Evolutionary conservation across 2,797 vertebrate genomes (phyloP), one percentile per base, ranked within the genome.

Genomic region (Apodemus agrarius): DNA sequence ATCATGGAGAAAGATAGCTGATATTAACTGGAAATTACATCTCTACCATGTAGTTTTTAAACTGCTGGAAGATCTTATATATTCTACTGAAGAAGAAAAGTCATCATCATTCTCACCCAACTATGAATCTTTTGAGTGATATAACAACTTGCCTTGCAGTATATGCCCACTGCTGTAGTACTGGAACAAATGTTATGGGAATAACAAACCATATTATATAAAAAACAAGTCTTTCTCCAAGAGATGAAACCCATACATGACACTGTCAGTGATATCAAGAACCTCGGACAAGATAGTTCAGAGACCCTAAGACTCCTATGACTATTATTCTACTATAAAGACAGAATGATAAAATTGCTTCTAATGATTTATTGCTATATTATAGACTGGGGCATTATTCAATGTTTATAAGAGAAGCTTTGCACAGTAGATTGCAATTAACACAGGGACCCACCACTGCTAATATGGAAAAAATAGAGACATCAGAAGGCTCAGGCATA

Each of bases 391-490:
- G 40, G 6, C 12, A 37, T 57, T 37, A 22, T 37, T 81, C 24
- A 59, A 0, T 0, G 1, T 49, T 59, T 5, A 61, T 59, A 0
- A 82, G 1, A 10, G 22, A 61, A 61, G 1, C 13, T 63, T 31
- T 2, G 0, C 31, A 4, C n/a, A 17, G 14, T 61, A 43, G 1
- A 63, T 46, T 4, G 9, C 2, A 43, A 19, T 31, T 63, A 63
- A 31, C 59, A 63, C 26, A 63, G 26, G 16, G 61, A 63, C 2
- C 26, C 59, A 83, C 26, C 43, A 19, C 5, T 43, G 16, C 16
- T 63, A 63, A 63, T 83, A 29, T 16, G 43, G 16, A 43, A 63
- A 31, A 26, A 46, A 43, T 43, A 19, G 16, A 63, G 40, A 63
- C 16, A 63, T 83, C 16, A 83, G 40, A 63, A 63, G 16, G 9